Evolutionary conservation across 2,888 invertebrate genomes (phyloP).

Genomic region (Stomorhina lunata): DNA sequence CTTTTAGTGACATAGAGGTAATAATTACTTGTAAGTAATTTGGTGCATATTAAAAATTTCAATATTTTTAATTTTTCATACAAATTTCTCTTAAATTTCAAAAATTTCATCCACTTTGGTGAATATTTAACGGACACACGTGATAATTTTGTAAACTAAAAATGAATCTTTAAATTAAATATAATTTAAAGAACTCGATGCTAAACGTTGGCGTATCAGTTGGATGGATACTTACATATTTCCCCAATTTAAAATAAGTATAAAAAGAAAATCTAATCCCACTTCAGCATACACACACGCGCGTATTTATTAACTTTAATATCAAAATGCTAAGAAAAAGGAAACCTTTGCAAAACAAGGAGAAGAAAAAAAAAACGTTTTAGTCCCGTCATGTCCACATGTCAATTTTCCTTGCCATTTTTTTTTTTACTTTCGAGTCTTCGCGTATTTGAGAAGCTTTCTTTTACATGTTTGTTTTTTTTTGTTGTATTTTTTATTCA

Average conservation of each 20-base stretch:
- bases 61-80: no score
- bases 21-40: no score
- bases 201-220: neutral
- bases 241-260: neutral
- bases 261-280: neutral
- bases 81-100: no score
- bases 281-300: neutral
- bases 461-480: neutral
- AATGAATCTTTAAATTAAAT: no score
- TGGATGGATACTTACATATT: neutral
- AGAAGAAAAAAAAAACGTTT: slow-evolving; percentile 31
- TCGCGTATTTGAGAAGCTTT: slow-evolving; percentile 55
- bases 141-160: no score
- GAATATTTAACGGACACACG: neutral
- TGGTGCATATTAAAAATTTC: no score
- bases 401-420: slow-evolving; percentile 58
- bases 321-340: neutral
- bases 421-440: slow-evolving; percentile 40
- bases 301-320: neutral
- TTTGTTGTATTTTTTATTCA: neutral
- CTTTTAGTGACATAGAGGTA: no score
- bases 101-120: no score
- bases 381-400: slow-evolving; percentile 61
- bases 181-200: neutral
- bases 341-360: neutral